Evolutionary conservation across 2,113 vertebrate species (phyloP).

Genomic region (Chiloscyllium plagiosum): DNA sequence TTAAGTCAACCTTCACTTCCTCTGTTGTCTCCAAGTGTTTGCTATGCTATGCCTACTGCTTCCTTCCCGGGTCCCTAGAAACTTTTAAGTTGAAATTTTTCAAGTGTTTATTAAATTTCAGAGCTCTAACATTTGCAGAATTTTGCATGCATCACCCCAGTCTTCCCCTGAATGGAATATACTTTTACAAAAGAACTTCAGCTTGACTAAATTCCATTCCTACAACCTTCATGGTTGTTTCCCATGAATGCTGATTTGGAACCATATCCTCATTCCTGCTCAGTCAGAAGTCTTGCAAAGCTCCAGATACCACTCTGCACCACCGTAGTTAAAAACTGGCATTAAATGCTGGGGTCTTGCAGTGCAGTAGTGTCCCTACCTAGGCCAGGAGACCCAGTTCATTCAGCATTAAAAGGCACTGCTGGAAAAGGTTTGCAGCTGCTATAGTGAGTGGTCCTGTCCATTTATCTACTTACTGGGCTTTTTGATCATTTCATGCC

Average conservation of each 20-base stretch:
- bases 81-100: no score
- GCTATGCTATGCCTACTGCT: background rate
- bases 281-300: background rate
- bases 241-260: background rate
- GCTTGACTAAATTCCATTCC: background rate
- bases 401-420: background rate
- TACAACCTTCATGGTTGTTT: background rate
- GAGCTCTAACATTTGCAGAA: no score
- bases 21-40: background rate
- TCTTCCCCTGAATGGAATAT: background rate
- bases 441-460: background rate
- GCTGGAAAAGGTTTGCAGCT: background rate
- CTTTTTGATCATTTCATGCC: background rate
- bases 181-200: background rate
- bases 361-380: no score
- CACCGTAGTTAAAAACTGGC: no score
- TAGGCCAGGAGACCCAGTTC: no score
- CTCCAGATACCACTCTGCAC: background rate
- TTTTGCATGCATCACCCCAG: no score
- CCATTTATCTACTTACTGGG: background rate
- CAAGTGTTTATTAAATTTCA: no score
- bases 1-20: background rate
- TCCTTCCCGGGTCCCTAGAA: background rate
- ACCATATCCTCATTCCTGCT: no score
- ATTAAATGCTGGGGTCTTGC: no score